phyloP scores from a whole-genome alignment of 2,797 vertebrate species.

The Poecilia picta region DNA sequence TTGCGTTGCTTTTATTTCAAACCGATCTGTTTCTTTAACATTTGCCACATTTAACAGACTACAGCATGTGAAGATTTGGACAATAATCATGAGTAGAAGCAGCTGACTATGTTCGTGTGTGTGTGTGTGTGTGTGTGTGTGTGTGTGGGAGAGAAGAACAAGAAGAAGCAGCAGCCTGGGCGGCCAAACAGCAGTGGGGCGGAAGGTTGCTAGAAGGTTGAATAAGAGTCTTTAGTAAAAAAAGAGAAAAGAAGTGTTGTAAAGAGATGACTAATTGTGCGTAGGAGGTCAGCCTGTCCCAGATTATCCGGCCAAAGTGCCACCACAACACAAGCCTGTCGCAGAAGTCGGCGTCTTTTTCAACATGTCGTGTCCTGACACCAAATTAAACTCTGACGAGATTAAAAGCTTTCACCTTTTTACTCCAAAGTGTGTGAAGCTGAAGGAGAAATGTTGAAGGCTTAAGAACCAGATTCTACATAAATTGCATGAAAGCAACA shows the following conservation, averaged over 20 bases:
- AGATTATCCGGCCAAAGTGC: conserved; percentile 72
- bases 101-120: conserved; percentile 44
- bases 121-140: not conserved
- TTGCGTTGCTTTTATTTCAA: conserved; percentile 16
- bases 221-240: conserved; percentile 66
- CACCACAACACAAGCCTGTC: conserved; percentile 66
- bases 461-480: not conserved
- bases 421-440: not conserved
- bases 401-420: conserved; percentile 6
- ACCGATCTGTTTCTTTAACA: not conserved
- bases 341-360: conserved; percentile 54
- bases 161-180: conserved; percentile 27
- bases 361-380: conserved; percentile 14
- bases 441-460: not conserved
- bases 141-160: conserved; percentile 18
- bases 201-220: conserved; percentile 70
- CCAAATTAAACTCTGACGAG: conserved; percentile 5
- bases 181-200: conserved; percentile 47
- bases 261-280: conserved; percentile 82
- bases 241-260: conserved; percentile 56
- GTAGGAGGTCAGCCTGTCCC: conserved; percentile 82
- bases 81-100: conserved; percentile 50
- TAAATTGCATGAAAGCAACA: not conserved
- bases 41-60: conserved; percentile 22
- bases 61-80: conserved; percentile 43